These are phyloP conservation scores for Actinia equina DNA, from an alignment of 64 coral and sea anemone species.

Conservation along the genomic window DNA sequence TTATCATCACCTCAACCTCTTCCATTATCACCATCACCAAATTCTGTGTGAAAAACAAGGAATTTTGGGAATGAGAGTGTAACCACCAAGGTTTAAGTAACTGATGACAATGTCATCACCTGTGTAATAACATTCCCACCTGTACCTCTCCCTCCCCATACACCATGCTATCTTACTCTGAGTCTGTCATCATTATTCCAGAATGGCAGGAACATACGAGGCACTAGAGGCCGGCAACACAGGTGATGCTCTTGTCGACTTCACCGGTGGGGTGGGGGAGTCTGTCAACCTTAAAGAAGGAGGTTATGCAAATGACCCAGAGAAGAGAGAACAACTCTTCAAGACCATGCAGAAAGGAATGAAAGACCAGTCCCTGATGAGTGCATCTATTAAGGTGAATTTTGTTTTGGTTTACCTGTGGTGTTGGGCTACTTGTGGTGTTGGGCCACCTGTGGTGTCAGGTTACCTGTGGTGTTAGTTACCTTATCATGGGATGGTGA, in stretches of 20 bases:
- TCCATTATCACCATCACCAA: too few relatives aligned
- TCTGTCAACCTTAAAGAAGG: constrained; percentile 59
- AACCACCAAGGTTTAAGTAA: too few relatives aligned
- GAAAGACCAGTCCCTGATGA: constrained; percentile 77
- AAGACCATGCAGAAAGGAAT: constrained; percentile 78
- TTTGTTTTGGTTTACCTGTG: neutral
- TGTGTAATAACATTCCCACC: too few relatives aligned
- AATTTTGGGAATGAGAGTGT: too few relatives aligned
- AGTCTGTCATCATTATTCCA: neutral
- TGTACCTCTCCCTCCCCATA: neutral
- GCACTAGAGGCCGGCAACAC: constrained; percentile 95
- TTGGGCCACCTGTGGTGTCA: too few relatives aligned
- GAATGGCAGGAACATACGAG: constrained; percentile 93
- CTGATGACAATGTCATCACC: too few relatives aligned
- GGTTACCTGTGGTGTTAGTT: too few relatives aligned
- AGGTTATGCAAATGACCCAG: constrained; percentile 67
- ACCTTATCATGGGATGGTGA: too few relatives aligned
- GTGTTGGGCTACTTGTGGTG: too few relatives aligned
- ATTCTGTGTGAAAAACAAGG: too few relatives aligned
- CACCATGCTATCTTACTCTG: neutral
- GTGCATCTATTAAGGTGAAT: constrained; percentile 87
- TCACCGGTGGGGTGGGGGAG: constrained; percentile 87
- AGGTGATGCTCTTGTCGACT: constrained; percentile 89
- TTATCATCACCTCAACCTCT: too few relatives aligned
- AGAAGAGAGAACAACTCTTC: constrained; percentile 72